phyloP scores from a whole-genome alignment of 2,888 invertebrate species.

The Cancer borealis region DNA sequence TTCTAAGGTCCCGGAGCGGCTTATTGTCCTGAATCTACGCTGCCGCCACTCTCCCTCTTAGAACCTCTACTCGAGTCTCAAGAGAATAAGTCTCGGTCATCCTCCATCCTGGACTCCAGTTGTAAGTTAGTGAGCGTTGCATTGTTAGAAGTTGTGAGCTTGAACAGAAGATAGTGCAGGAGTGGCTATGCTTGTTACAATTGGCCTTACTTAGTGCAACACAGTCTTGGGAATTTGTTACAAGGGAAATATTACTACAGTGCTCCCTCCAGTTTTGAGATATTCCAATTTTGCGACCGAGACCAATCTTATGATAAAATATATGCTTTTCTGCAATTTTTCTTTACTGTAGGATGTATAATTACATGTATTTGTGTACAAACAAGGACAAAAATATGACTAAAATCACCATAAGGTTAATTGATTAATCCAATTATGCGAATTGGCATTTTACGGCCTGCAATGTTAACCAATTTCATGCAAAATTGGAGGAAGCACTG shows the following conservation, averaged over 20 bases:
- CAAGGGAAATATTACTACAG: not conserved
- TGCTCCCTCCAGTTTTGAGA: no score
- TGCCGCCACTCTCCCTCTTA: conserved; percentile 75
- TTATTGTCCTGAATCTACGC: conserved; percentile 74
- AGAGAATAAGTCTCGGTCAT: conserved; percentile 70
- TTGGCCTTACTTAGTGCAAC: conserved; percentile 49
- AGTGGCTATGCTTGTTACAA: conserved; percentile 49
- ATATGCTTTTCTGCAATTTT: no score
- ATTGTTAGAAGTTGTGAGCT: not conserved
- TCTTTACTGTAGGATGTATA: no score
- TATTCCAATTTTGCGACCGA: no score
- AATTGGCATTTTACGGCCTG: no score
- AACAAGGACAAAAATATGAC: no score
- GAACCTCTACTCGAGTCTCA: conserved; percentile 72
- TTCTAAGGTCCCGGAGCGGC: conserved; percentile 69
- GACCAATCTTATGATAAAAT: no score
- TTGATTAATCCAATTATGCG: no score
- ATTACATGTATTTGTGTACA: no score
- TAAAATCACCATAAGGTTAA: no score
- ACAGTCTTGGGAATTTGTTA: conserved; percentile 49
- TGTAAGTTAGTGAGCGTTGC: conserved; percentile 64
- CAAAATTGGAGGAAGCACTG: not conserved
- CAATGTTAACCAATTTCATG: no score
- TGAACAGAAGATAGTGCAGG: conserved; percentile 42
- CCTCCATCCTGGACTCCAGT: conserved; percentile 72